Evolutionary conservation across 2,113 vertebrate species (phyloP).

Genomic region (Cheilinus undulatus): DNA sequence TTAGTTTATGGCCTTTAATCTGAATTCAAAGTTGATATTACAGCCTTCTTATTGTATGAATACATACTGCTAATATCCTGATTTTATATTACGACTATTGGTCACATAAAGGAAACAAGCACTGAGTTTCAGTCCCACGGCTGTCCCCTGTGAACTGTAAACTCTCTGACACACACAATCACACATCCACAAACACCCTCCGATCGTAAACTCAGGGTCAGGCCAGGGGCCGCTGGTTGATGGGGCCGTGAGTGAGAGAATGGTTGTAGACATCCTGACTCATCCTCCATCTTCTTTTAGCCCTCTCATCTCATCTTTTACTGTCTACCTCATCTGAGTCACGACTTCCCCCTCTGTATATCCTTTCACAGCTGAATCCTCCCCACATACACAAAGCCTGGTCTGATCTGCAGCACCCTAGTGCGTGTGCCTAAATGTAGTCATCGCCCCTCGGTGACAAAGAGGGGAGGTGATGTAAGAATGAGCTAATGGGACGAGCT

Average conservation of each 20-base stretch:
- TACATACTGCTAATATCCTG: slow-evolving; percentile 8
- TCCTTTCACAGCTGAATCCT: slow-evolving; percentile 6
- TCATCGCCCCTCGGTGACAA: slow-evolving; percentile 64
- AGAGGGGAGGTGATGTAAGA: slow-evolving; percentile 69
- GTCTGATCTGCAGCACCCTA: slow-evolving; percentile 21
- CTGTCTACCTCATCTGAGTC: slow-evolving; percentile 58
- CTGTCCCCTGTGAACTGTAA: slow-evolving; percentile 23
- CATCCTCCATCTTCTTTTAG: slow-evolving; percentile 51
- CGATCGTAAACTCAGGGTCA: slow-evolving; percentile 43
- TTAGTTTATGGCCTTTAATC: slow-evolving; percentile 2
- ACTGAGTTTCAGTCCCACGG: slow-evolving; percentile 23
- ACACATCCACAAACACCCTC: slow-evolving; percentile 21
- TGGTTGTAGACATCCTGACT: slow-evolving; percentile 68
- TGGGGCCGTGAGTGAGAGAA: slow-evolving; percentile 49
- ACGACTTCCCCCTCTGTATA: slow-evolving; percentile 43
- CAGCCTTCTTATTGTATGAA: slow-evolving; percentile 12
- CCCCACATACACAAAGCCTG: slow-evolving; percentile 13
- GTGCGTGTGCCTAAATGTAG: slow-evolving; percentile 38
- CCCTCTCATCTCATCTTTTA: slow-evolving; percentile 40
- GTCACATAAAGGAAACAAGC: slow-evolving; percentile 50
- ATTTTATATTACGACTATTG: slow-evolving; percentile 26
- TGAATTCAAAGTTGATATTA: slow-evolving; percentile 9
- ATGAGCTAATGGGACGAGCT: slow-evolving; percentile 69
- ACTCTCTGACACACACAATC: slow-evolving; percentile 18
- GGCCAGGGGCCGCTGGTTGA: slow-evolving; percentile 33